Percentiles rank a stretch among this genome's conserved stretches.
phyloP scores from a whole-genome alignment of 37 sponge, comb jelly and placozoan species.

The Halisarca cf. caerulea region DNA sequence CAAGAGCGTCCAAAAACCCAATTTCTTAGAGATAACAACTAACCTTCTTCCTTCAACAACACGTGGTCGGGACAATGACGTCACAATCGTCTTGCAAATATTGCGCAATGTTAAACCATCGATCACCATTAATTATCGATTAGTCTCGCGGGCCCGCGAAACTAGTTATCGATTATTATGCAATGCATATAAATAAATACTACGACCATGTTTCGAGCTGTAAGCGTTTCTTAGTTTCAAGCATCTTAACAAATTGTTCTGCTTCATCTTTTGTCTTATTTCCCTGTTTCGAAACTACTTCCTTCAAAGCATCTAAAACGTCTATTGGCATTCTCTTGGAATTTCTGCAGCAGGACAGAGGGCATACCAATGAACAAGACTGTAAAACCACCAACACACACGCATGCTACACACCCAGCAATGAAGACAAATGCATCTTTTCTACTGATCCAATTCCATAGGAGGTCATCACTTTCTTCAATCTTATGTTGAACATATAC shows the following conservation, averaged over 20 bases:
- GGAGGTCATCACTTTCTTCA: slow-evolving; percentile 57
- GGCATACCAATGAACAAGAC: neutral
- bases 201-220: slow-evolving; percentile 94
- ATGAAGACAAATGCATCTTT: slow-evolving; percentile 76
- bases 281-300: slow-evolving; percentile 44
- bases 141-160: too few species aligned
- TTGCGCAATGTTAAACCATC: too few species aligned
- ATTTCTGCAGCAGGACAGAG: slow-evolving; percentile 55
- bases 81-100: too few species aligned
- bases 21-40: too few species aligned
- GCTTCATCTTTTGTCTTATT: slow-evolving; percentile 42
- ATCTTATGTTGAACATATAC: slow-evolving; percentile 94
- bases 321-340: slow-evolving; percentile 88
- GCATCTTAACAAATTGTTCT: slow-evolving; percentile 43
- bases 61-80: slow-evolving; percentile 17
- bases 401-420: slow-evolving; percentile 83
- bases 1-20: too few species aligned
- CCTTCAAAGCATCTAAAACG: slow-evolving; percentile 74
- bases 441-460: slow-evolving; percentile 69
- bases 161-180: too few species aligned
- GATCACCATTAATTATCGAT: too few species aligned
- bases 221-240: slow-evolving; percentile 60
- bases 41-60: neutral
- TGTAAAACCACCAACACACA: neutral
- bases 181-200: neutral